These are phyloP conservation scores for Acleris holmiana DNA, from an alignment of 2,888 invertebrate genomes.

Conservation along the genomic window DNA sequence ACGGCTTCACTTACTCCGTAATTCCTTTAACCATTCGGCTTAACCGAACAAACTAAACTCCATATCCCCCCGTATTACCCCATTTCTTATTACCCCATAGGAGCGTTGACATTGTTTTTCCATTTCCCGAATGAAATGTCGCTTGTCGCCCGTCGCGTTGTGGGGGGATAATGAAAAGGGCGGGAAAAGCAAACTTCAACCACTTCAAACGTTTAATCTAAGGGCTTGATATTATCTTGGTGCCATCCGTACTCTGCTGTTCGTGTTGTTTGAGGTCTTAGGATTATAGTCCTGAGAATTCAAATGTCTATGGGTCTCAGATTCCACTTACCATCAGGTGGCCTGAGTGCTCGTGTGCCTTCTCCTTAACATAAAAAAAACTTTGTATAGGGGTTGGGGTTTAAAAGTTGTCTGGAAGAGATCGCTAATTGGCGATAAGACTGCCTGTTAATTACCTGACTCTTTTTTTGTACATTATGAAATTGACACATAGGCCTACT, in stretches of 20 bases:
- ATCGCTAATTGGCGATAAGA: no score
- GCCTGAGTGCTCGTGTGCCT: no score
- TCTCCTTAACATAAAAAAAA: no score
- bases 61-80: neutral
- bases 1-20: neutral
- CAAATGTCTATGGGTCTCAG: no score
- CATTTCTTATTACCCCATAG: neutral
- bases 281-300: no score
- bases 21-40: neutral
- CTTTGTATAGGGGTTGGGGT: no score
- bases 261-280: no score
- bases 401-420: no score
- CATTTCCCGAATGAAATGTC: constrained; percentile 42
- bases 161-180: neutral
- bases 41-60: neutral
- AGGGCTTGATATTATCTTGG: neutral
- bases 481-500: no score
- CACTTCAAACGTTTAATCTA: neutral
- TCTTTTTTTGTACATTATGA: no score
- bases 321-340: no score
- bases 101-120: constrained; percentile 42
- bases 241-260: neutral
- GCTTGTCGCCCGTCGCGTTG: constrained; percentile 29
- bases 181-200: constrained; percentile 1
- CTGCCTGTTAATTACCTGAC: no score